Percentiles rank a stretch among this genome's conserved stretches.
These are phyloP conservation scores for Xanthia icteritia DNA, from an alignment of 2,888 invertebrate species.

Conservation along the genomic window DNA sequence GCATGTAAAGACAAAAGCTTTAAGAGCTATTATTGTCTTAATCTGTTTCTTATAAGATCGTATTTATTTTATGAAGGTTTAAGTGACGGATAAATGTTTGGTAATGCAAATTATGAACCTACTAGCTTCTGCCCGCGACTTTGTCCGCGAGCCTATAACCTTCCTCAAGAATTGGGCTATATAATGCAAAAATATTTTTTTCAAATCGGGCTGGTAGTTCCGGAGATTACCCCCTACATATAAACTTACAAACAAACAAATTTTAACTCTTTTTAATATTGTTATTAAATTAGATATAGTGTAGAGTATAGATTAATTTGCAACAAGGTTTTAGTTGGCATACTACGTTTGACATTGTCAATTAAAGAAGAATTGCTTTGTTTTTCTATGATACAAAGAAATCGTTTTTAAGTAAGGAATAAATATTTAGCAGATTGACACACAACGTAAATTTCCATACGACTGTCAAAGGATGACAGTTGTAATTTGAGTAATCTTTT, in stretches of 20 bases:
- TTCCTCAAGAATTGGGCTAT: too few relatives aligned
- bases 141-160: too few relatives aligned
- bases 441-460: background rate
- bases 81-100: background rate
- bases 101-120: background rate
- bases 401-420: background rate
- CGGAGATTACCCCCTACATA: too few relatives aligned
- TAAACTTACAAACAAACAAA: too few relatives aligned
- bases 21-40: slow-evolving; percentile 27
- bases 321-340: background rate
- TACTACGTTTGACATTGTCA: background rate
- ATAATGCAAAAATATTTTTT: too few relatives aligned
- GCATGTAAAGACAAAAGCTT: slow-evolving; percentile 48
- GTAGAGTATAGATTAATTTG: background rate
- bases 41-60: slow-evolving; percentile 45
- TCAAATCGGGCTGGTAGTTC: too few relatives aligned
- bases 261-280: too few relatives aligned
- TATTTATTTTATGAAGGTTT: slow-evolving; percentile 32
- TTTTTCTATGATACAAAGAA: background rate
- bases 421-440: background rate
- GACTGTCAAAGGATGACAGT: background rate
- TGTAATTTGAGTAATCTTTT: background rate
- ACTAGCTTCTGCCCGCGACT: too few relatives aligned
- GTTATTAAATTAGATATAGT: too few relatives aligned
- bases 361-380: background rate